Evolutionary conservation across 1,140 invertebrate species (phyloP).

Genomic region (Meteorus sp.): DNA sequence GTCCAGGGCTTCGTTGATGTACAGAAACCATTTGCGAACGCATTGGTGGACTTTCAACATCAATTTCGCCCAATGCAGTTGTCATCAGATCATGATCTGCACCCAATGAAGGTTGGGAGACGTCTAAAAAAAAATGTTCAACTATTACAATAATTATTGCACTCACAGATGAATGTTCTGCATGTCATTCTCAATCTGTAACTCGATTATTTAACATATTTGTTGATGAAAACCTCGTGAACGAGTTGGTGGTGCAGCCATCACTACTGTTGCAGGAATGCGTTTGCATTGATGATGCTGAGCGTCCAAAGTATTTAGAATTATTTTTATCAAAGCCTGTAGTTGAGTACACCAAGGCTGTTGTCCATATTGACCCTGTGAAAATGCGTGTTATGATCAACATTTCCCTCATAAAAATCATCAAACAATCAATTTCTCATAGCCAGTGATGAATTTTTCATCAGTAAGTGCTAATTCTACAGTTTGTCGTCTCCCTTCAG

Average conservation of each 20-base stretch:
- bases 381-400: too few species aligned
- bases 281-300: conserved; percentile 86
- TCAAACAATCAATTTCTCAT: conserved; percentile 22
- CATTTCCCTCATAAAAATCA: too few species aligned
- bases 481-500: background rate
- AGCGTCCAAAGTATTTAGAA: conserved; percentile 90
- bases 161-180: conserved; percentile 3
- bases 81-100: conserved; percentile 64
- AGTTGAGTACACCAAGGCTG: conserved; percentile 80
- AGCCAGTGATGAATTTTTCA: conserved; percentile 18
- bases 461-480: background rate
- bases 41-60: conserved; percentile 54
- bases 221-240: too few species aligned
- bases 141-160: conserved; percentile 17
- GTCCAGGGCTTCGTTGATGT: conserved; percentile 48
- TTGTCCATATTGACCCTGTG: conserved; percentile 87
- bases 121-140: conserved; percentile 58
- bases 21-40: conserved; percentile 42
- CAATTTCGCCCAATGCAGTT: conserved; percentile 55
- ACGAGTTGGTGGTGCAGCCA: conserved; percentile 67
- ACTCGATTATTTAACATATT: too few species aligned
- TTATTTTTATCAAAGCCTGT: conserved; percentile 81
- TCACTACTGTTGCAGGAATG: conserved; percentile 75
- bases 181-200: too few species aligned
- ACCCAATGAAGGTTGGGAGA: conserved; percentile 74